These are phyloP conservation scores for Amazona finschi DNA, from an alignment of 2,797 vertebrate species.

Conservation along the genomic window DNA sequence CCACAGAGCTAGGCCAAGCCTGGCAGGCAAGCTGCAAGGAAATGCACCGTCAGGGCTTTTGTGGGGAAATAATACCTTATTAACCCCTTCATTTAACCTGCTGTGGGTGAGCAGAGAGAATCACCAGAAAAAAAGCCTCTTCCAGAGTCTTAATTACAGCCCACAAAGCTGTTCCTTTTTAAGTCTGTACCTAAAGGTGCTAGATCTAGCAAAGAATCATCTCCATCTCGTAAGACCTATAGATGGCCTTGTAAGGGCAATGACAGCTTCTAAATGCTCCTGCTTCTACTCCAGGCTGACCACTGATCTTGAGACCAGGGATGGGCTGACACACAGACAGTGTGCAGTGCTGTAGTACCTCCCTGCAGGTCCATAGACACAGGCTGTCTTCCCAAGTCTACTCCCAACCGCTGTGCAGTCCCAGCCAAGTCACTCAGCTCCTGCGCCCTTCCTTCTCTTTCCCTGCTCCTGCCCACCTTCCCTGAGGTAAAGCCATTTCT, in stretches of 20 bases:
- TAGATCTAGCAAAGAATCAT: background rate
- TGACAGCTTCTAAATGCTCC: background rate
- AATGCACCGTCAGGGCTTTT: slow-evolving; percentile 89
- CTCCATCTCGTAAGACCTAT: background rate
- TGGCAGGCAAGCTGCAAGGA: slow-evolving; percentile 79
- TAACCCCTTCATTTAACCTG: slow-evolving; percentile 78
- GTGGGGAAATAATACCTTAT: slow-evolving; percentile 89
- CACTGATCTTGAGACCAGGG: background rate
- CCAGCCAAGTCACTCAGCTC: rapidly evolving
- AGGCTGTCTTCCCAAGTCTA: background rate
- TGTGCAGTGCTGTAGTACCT: background rate
- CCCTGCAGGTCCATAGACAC: too few relatives aligned
- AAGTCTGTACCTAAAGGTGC: background rate
- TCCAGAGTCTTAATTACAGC: slow-evolving; percentile 13
- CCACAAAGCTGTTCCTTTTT: background rate
- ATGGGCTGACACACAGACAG: background rate
- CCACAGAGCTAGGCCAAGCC: slow-evolving; percentile 89
- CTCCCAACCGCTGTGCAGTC: background rate
- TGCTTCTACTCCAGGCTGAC: background rate
- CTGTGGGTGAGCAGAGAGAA: slow-evolving; percentile 56
- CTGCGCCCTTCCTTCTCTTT: background rate
- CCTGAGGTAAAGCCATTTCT: background rate
- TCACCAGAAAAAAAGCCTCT: background rate
- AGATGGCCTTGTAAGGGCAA: background rate
- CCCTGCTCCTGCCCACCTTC: background rate